Base-by-base conservation (phyloP, 2,888 invertebrate species). In the Lycocerus yunnanus region DNA sequence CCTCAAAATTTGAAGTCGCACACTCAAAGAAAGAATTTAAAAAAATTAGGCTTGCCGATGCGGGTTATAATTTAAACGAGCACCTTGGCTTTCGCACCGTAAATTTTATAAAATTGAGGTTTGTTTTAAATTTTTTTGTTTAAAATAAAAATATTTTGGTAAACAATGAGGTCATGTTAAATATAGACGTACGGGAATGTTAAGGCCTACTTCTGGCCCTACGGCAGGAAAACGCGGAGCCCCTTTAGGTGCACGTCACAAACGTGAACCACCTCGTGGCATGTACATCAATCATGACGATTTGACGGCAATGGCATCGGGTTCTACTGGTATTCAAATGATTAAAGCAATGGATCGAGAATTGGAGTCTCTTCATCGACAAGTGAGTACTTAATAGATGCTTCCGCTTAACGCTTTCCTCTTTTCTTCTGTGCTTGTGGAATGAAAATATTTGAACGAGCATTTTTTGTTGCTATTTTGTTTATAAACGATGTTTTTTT, bases 271-370 rank as follows among this genome's bases (percentile, higher is more conserved):
- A 84, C 98, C 98, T 77, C 94, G 95, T 84, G 98, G 98, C 88
- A 97, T 98, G 94, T 96, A 96, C 90, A 95, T 98, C 89, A 97
- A 97, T 91, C 95, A 97, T 89, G 98, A 98, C 88, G 98, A 98
- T 90, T 92, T 98, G 87, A 94, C 96, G 82, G 93, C 95, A 82
- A 93, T 98, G 91, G 97, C 97, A 77, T 93, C 93, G 79, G 83
- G 88, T 87, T 83, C 87, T 87, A 93, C 93, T 86, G 93, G 94
- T 82, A 94, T 95, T 82, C 92, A 93, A 85, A 93, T 97, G 89
- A 92, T 98, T 84, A 94, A 94, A 89, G 93, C 95, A 84, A 94
- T 97, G 91, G 97, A 97, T 88, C 92, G 96, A 86, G 97, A 97
- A 90, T 93, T 98, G 87, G 93, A 96, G 88, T 94, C 97, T 84